Percentiles rank a stretch among this genome's conserved stretches.
Evolutionary conservation across 2,113 vertebrate species (phyloP).

Genomic region (Craseonycteris thonglongyai): DNA sequence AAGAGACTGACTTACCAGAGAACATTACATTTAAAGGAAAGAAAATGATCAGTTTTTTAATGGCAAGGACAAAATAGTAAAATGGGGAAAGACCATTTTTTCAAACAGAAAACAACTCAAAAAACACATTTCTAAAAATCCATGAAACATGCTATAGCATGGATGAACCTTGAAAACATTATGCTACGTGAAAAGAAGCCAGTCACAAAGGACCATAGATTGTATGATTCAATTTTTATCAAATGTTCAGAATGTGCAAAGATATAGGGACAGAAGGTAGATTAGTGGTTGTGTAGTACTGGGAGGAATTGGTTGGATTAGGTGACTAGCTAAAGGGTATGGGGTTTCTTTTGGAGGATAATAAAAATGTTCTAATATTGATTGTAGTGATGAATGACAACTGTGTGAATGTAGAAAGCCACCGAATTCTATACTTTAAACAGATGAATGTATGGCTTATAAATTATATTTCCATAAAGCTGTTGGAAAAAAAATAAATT

Average conservation of each 20-base stretch:
- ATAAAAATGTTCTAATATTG: not conserved
- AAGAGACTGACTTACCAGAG: not conserved
- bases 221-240: not conserved
- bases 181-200: not conserved
- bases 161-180: not conserved
- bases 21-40: not conserved
- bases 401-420: not conserved
- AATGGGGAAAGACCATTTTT: not conserved
- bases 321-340: not conserved
- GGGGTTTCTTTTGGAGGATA: not conserved
- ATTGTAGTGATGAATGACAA: not conserved
- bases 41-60: not conserved
- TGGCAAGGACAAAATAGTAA: not conserved
- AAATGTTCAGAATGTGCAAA: not conserved
- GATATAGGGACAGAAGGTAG: not conserved
- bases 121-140: not conserved
- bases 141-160: not conserved
- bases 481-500: not conserved
- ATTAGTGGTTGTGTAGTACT: not conserved
- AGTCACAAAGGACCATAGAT: not conserved
- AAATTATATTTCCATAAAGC: constrained; percentile 9
- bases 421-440: not conserved
- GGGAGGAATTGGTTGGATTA: not conserved
- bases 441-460: not conserved
- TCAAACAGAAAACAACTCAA: constrained; percentile 14